These are phyloP conservation scores for Festucalex cinctus DNA, from an alignment of 2,113 vertebrate genomes.

Conservation along the genomic window DNA sequence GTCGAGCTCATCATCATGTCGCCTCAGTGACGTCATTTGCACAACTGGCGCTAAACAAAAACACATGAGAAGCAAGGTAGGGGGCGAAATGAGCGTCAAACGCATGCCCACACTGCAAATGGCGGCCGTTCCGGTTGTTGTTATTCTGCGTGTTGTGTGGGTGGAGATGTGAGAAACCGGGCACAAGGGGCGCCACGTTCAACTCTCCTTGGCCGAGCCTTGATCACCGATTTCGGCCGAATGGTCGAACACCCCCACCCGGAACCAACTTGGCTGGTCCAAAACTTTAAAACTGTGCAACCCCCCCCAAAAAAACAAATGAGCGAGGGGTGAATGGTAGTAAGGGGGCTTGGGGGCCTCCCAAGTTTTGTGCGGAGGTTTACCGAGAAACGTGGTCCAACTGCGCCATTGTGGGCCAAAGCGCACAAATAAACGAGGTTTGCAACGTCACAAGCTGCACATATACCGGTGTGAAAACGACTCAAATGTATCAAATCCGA, in stretches of 20 bases:
- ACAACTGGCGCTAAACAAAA: constrained; percentile 2
- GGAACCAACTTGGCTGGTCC: constrained; percentile 31
- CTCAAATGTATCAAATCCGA: not conserved
- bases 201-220: not conserved
- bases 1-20: constrained; percentile 6
- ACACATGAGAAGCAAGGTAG: not conserved
- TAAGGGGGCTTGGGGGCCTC: constrained; percentile 10
- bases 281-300: constrained; percentile 39
- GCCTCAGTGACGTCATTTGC: constrained; percentile 10
- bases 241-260: not conserved
- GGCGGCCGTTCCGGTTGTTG: not conserved
- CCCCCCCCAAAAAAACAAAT: constrained; percentile 39
- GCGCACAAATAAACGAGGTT: not conserved
- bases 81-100: not conserved
- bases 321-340: constrained; percentile 5
- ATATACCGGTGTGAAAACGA: constrained; percentile 36
- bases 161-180: constrained; percentile 31
- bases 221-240: not conserved
- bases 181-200: not conserved
- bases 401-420: constrained; percentile 74
- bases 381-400: constrained; percentile 63
- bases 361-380: constrained; percentile 37
- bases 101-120: not conserved
- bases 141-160: not conserved
- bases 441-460: not conserved